Evolutionary conservation across 2,888 invertebrate genomes (phyloP), one percentile per base, ranked within the genome.

Genomic region (Ophraella communa): DNA sequence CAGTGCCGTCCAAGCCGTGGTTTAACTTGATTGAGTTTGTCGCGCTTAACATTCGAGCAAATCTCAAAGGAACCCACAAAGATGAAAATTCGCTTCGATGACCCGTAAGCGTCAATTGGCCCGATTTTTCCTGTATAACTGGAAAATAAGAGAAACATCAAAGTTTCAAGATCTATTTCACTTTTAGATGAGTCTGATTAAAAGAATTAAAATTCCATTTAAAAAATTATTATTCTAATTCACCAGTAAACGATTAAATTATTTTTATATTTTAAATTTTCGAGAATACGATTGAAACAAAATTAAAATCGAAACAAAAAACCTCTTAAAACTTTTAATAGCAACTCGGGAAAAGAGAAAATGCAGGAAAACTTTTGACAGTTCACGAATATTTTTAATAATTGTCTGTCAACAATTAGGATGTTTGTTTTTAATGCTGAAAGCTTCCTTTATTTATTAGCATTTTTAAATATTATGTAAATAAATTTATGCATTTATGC

Each of bases 1-100:
- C n/a, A n/a, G 39, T 24, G 67, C 72, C 72, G 75, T 78, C 77
- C 79, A 77, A 75, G 75, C 76, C 75, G 76, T 78, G 78, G 78
- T 77, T 77, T 77, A 76, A 10, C 8, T 74, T 73, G 77, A 77
- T 77, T 75, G 77, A 78, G 77, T 78, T 77, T 77, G 77, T 77
- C 76, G 75, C 76, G 71, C 64, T 68, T 64, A 67, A 74, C 74
- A 75, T 77, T 75, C 71, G n/a, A n/a, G 77, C 74, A 75, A 71
- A 71, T 74, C 76, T 77, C 76, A 64, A 73, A 75, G 77, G 75
- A 66, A n/a, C n/a, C n/a, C n/a, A n/a, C 65, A 60, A 60, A 45
- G 57, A 58, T 51, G 62, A 58, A 63, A 60, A 30, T 30, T 30
- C n/a, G n/a, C n/a, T n/a, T n/a, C 30, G 0, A 30, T 10, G 30